phyloP scores from a whole-genome alignment of 2,888 invertebrate genomes.

The Lepidocyrtoides sp. region DNA sequence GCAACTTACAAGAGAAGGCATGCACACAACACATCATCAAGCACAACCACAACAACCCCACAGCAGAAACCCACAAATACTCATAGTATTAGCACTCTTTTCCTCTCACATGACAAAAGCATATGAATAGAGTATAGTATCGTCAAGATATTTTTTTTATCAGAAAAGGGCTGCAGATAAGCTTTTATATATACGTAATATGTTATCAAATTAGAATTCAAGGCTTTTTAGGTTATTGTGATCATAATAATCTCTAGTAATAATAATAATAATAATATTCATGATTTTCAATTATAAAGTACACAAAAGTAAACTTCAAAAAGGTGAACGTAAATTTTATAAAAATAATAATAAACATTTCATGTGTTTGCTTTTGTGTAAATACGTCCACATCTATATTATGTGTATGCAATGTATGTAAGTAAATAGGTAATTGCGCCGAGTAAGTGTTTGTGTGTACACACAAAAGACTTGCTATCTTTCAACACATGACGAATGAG shows the following conservation, averaged over 20 bases:
- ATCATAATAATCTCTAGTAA: neutral
- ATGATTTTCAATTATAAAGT: slow-evolving; percentile 14
- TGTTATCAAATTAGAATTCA: neutral
- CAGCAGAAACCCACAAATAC: slow-evolving; percentile 65
- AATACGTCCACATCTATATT: too few relatives aligned
- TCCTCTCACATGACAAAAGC: slow-evolving; percentile 37
- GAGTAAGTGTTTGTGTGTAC: neutral
- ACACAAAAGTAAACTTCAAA: neutral
- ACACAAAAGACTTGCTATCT: slow-evolving; percentile 9
- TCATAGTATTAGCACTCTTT: slow-evolving; percentile 51
- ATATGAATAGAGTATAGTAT: neutral
- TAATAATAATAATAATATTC: slow-evolving; percentile 23
- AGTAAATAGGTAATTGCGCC: neutral
- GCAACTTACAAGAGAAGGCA: slow-evolving; percentile 47
- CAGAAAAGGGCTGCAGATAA: slow-evolving; percentile 72
- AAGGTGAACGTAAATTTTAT: neutral
- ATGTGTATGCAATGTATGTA: too few relatives aligned
- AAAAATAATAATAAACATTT: neutral
- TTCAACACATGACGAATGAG: slow-evolving; percentile 40
- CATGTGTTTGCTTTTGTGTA: neutral
- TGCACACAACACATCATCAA: slow-evolving; percentile 68
- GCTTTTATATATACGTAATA: slow-evolving; percentile 43
- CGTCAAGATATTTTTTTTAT: slow-evolving; percentile 37
- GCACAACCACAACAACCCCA: slow-evolving; percentile 54
- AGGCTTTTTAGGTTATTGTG: slow-evolving; percentile 2